These are phyloP conservation scores for Orius insidiosus DNA, from an alignment of 1,140 invertebrate species.

Conservation along the genomic window DNA sequence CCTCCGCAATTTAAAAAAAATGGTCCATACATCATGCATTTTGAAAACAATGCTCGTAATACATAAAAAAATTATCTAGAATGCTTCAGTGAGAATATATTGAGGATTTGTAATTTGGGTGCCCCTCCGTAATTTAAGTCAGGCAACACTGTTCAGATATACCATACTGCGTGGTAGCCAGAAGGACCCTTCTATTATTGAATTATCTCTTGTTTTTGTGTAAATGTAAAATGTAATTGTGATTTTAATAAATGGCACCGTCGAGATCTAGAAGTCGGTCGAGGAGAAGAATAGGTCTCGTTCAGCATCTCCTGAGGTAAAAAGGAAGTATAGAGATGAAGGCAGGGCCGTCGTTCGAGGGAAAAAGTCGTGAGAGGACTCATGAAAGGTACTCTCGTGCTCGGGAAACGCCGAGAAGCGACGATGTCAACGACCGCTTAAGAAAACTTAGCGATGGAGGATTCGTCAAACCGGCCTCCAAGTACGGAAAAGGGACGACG, in stretches of 20 bases:
- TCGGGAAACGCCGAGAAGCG: background rate
- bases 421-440: background rate
- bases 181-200: too few relatives aligned
- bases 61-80: too few relatives aligned
- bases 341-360: background rate
- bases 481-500: conserved; percentile 7
- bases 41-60: too few relatives aligned
- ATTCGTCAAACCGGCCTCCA: background rate
- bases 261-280: background rate
- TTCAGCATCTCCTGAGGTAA: background rate
- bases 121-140: too few relatives aligned
- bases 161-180: too few relatives aligned
- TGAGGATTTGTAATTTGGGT: too few relatives aligned
- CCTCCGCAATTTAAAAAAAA: too few relatives aligned
- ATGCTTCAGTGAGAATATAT: too few relatives aligned
- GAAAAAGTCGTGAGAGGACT: conserved; percentile 1
- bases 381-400: background rate
- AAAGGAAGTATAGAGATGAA: background rate
- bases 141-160: too few relatives aligned
- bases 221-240: too few relatives aligned
- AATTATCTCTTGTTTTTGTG: too few relatives aligned
- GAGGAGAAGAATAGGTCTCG: background rate
- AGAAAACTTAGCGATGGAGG: background rate
- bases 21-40: too few relatives aligned
- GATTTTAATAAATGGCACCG: conserved; percentile 1